Evolutionary conservation across 2,797 vertebrate genomes (phyloP).

Genomic region (Amniataba percoides): DNA sequence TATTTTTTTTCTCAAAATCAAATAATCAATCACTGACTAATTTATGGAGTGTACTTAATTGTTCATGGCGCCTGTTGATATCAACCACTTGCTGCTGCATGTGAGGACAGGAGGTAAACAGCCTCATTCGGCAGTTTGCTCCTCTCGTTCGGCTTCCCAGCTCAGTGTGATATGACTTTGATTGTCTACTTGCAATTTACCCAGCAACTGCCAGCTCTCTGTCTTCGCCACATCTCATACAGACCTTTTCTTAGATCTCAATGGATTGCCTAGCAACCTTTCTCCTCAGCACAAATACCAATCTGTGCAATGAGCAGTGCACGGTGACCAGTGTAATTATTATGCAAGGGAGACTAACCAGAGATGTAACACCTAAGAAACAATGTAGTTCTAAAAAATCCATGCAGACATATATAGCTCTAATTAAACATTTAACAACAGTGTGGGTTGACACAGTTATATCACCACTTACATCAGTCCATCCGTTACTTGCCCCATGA

Average conservation of each 20-base stretch:
- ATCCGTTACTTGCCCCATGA: too few species aligned
- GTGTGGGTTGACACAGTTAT: background rate
- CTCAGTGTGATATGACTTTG: conserved; percentile 75
- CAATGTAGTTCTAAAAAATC: conserved; percentile 13
- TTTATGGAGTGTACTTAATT: conserved; percentile 59
- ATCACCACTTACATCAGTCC: background rate
- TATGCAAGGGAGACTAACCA: conserved; percentile 50
- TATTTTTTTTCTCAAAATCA: conserved; percentile 21
- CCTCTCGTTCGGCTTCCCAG: conserved; percentile 52
- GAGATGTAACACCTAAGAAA: conserved; percentile 35
- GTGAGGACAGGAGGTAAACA: conserved; percentile 53
- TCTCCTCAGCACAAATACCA: conserved; percentile 71
- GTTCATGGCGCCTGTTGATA: conserved; percentile 58
- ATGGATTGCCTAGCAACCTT: conserved; percentile 84
- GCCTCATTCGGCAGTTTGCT: conserved; percentile 48
- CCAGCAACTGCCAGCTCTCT: conserved; percentile 74
- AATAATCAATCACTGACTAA: conserved; percentile 46
- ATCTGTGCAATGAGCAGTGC: conserved; percentile 58
- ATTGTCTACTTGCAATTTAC: conserved; percentile 78
- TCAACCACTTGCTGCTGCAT: conserved; percentile 46
- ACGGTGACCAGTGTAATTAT: conserved; percentile 64
- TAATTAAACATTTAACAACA: conserved; percentile 20
- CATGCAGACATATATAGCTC: background rate
- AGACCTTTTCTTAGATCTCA: conserved; percentile 78
- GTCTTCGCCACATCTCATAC: conserved; percentile 73